phyloP scores from a whole-genome alignment of 2,888 invertebrate genomes.

The Eugnorisma glareosa region DNA sequence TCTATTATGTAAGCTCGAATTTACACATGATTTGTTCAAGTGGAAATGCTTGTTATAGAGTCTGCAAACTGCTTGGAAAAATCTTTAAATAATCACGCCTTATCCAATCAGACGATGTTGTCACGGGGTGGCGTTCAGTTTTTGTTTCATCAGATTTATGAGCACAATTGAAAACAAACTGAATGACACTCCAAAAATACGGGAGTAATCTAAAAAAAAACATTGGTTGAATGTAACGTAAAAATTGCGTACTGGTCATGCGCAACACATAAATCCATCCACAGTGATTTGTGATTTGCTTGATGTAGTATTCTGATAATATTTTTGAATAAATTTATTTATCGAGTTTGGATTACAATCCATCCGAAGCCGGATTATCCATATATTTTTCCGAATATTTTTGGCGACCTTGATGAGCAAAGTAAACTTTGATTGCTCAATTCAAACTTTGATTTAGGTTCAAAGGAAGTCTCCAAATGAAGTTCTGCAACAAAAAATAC shows the following conservation, averaged over 20 bases:
- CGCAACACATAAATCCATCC: conserved; percentile 53
- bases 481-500: conserved; percentile 11
- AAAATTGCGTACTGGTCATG: conserved; percentile 49
- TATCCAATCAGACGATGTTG: conserved; percentile 3
- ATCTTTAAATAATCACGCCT: conserved; percentile 20
- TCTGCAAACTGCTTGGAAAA: conserved; percentile 38
- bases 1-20: conserved; percentile 65
- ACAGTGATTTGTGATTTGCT: conserved; percentile 42
- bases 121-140: neutral
- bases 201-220: conserved; percentile 52
- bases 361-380: neutral
- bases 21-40: conserved; percentile 67
- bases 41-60: conserved; percentile 55
- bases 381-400: conserved; percentile 35
- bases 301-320: conserved; percentile 20
- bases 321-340: conserved; percentile 34
- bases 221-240: conserved; percentile 51
- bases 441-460: conserved; percentile 78
- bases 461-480: conserved; percentile 71
- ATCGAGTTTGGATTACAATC: conserved; percentile 20
- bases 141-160: conserved; percentile 41
- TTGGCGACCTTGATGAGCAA: conserved; percentile 55
- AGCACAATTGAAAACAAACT: conserved; percentile 46
- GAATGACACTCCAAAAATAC: conserved; percentile 44
- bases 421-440: conserved; percentile 83